phyloP scores from a whole-genome alignment of 2,797 vertebrate species.

The Cephalopachus bancanus region DNA sequence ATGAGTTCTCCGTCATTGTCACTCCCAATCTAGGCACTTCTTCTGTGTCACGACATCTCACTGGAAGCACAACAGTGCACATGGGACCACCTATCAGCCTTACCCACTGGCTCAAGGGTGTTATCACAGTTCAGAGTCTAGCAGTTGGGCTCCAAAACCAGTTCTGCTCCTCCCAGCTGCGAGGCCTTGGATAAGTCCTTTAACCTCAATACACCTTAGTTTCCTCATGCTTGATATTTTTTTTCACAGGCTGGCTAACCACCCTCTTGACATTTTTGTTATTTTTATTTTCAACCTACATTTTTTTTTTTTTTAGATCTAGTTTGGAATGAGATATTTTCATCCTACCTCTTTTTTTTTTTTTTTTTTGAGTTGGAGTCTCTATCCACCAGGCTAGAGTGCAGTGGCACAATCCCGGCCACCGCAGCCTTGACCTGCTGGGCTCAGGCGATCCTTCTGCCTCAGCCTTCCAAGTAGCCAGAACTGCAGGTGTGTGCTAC shows the following conservation, averaged over 20 bases:
- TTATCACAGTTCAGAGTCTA: not conserved
- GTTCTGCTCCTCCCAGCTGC: not conserved
- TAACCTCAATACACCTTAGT: not conserved
- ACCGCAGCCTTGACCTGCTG: not conserved
- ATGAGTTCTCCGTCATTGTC: no score
- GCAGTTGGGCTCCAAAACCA: not conserved
- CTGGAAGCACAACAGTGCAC: not conserved
- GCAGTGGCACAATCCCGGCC: not conserved
- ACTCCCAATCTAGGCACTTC: not conserved
- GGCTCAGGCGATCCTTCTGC: not conserved
- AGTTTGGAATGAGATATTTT: no score
- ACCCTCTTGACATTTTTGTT: no score
- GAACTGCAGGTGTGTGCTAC: not conserved
- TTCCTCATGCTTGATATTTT: not conserved
- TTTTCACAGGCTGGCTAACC: no score
- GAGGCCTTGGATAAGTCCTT: not conserved
- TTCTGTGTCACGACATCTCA: not conserved
- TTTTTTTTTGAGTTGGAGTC: not conserved
- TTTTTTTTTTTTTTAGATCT: no score
- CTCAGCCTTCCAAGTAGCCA: not conserved
- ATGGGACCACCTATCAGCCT: not conserved
- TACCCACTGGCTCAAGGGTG: not conserved
- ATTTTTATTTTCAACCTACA: no score
- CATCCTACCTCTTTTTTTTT: no score
- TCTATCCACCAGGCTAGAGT: not conserved